Percentiles rank a stretch among this genome's conserved stretches.
These are phyloP conservation scores for Ophioninae sp. DNA, from an alignment of 2,888 invertebrate genomes.

Conservation along the genomic window DNA sequence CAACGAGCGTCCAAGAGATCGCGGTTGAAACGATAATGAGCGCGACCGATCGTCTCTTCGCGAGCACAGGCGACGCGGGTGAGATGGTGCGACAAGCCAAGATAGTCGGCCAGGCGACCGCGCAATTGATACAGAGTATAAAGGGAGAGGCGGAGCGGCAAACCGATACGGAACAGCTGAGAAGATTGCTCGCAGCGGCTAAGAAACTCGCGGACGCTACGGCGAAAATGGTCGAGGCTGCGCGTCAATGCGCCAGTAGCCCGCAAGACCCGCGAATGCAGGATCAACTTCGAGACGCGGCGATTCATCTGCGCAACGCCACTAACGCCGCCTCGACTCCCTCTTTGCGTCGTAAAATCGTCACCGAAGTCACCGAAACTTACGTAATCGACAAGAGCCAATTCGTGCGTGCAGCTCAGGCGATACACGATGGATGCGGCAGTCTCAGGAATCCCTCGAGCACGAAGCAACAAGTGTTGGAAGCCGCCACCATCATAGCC, in stretches of 20 bases:
- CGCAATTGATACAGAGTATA: slow-evolving; percentile 95
- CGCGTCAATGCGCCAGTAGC: slow-evolving; percentile 93
- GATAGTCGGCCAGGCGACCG: slow-evolving; percentile 95
- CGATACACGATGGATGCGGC: slow-evolving; percentile 94
- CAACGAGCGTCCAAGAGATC: slow-evolving; percentile 84
- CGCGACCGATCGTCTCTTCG: slow-evolving; percentile 93
- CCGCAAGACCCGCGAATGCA: slow-evolving; percentile 92
- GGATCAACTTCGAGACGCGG: slow-evolving; percentile 92
- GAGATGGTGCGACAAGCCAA: slow-evolving; percentile 98
- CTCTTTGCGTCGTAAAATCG: slow-evolving; percentile 88
- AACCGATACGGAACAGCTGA: slow-evolving; percentile 93
- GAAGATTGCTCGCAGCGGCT: slow-evolving; percentile 95
- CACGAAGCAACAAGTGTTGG: slow-evolving; percentile 91
- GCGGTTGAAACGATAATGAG: slow-evolving; percentile 94
- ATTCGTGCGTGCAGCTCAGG: slow-evolving; percentile 93
- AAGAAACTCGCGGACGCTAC: slow-evolving; percentile 98
- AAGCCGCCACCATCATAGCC: slow-evolving; percentile 96
- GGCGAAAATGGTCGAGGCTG: slow-evolving; percentile 97
- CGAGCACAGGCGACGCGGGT: slow-evolving; percentile 91
- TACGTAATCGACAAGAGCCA: slow-evolving; percentile 95
- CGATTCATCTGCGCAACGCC: slow-evolving; percentile 95
- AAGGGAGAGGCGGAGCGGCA: slow-evolving; percentile 96
- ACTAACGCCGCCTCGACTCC: slow-evolving; percentile 93
- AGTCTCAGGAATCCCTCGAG: slow-evolving; percentile 87
- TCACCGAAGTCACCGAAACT: slow-evolving; percentile 77